These are phyloP conservation scores for Phylloscopus collybita DNA, from an alignment of 2,797 vertebrate species.

Conservation along the genomic window DNA sequence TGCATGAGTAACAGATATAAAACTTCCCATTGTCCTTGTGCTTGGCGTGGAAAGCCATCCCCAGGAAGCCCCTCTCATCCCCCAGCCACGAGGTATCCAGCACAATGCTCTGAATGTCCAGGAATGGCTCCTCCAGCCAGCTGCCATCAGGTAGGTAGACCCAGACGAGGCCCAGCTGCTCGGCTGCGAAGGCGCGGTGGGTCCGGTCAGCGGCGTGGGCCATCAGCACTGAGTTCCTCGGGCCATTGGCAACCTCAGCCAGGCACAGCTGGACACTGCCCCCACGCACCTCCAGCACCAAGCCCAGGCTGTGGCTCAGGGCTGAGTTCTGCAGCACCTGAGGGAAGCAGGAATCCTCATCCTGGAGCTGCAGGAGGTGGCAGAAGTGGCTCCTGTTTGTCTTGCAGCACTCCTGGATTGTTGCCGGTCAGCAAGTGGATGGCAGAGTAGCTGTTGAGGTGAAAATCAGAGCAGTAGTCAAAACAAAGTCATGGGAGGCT, in stretches of 20 bases:
- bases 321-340: conserved; percentile 76
- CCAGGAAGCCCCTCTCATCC: conserved; percentile 88
- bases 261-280: conserved; percentile 89
- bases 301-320: conserved; percentile 80
- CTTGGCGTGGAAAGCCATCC: conserved; percentile 86
- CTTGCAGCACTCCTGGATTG: conserved; percentile 63
- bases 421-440: conserved; percentile 78
- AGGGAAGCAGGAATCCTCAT: conserved; percentile 87
- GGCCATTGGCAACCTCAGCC: conserved; percentile 82
- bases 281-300: conserved; percentile 50
- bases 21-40: conserved; percentile 83
- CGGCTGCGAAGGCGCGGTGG: conserved; percentile 82
- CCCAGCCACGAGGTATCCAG: conserved; percentile 83
- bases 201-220: conserved; percentile 80
- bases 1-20: conserved; percentile 86
- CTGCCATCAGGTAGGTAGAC: conserved; percentile 83
- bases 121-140: conserved; percentile 83
- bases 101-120: conserved; percentile 83
- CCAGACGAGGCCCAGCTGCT: conserved; percentile 87
- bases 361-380: conserved; percentile 78
- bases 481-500: conserved; percentile 84
- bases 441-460: conserved; percentile 76
- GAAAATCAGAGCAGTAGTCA: conserved; percentile 82
- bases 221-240: conserved; percentile 81
- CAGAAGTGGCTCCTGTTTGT: conserved; percentile 78